Evolutionary conservation across 2,113 vertebrate genomes (phyloP).

Genomic region (Poeciliopsis prolifica): DNA sequence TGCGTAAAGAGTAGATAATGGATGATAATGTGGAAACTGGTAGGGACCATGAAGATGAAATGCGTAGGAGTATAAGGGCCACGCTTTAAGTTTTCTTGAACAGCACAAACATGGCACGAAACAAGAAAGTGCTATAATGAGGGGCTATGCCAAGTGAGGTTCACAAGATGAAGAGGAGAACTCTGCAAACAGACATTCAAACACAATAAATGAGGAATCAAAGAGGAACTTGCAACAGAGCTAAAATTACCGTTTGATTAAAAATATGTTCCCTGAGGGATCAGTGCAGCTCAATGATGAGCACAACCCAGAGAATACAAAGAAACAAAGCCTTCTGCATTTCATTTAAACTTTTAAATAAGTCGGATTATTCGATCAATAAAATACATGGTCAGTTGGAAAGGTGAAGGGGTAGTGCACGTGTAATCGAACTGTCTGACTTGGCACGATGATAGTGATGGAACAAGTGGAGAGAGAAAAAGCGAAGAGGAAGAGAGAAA

Average conservation of each 20-base stretch:
- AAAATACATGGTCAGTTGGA: constrained; percentile 30
- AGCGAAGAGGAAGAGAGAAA: constrained; percentile 16
- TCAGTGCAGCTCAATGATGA: constrained; percentile 28
- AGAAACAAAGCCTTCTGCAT: constrained; percentile 11
- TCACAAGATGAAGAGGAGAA: constrained; percentile 20
- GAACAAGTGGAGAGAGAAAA: not conserved
- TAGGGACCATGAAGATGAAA: constrained; percentile 27
- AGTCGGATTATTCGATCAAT: constrained; percentile 25
- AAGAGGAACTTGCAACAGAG: constrained; percentile 29
- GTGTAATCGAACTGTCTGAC: constrained; percentile 39
- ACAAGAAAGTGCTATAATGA: constrained; percentile 26
- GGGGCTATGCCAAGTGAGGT: constrained; percentile 3
- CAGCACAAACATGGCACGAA: not conserved
- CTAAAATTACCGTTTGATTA: constrained; percentile 33
- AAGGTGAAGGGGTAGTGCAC: constrained; percentile 29
- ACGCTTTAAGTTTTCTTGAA: constrained; percentile 16
- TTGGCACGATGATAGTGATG: not conserved
- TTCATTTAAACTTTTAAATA: constrained; percentile 36
- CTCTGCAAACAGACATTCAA: constrained; percentile 6
- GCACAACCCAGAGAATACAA: constrained; percentile 10
- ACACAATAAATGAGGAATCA: constrained; percentile 39
- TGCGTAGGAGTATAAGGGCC: constrained; percentile 1
- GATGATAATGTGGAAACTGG: constrained; percentile 8
- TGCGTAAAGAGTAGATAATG: constrained; percentile 5
- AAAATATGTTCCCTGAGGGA: constrained; percentile 38